phyloP scores from a whole-genome alignment of 1,140 invertebrate species.

The Drosophila kanapiae region DNA sequence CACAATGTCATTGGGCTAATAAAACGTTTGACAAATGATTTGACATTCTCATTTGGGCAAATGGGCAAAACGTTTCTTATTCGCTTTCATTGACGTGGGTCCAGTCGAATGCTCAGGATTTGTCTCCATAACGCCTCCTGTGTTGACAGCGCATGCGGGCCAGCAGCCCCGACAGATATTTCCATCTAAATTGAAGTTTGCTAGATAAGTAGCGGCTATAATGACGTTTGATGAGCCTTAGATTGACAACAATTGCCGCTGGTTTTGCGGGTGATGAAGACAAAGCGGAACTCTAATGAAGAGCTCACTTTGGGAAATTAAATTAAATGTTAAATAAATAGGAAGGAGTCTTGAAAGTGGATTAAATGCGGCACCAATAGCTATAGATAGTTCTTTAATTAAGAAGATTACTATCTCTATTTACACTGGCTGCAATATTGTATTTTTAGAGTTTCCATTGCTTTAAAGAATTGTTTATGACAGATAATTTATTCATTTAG shows the following conservation, averaged over 20 bases:
- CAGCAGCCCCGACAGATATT: slow-evolving; percentile 12
- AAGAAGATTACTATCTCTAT: background rate
- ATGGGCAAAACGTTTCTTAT: slow-evolving; percentile 49
- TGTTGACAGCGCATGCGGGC: slow-evolving; percentile 76
- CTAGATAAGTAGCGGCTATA: slow-evolving; percentile 18
- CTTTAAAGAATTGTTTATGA: background rate
- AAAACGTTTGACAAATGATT: slow-evolving; percentile 79
- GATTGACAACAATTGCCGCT: slow-evolving; percentile 65
- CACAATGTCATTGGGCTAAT: slow-evolving; percentile 56
- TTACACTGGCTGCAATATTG: too few relatives aligned
- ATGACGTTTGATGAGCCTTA: slow-evolving; percentile 43
- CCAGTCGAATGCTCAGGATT: slow-evolving; percentile 40
- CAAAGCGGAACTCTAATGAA: slow-evolving; percentile 39
- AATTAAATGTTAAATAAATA: slow-evolving; percentile 18
- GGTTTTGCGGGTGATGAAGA: slow-evolving; percentile 26
- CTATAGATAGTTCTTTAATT: background rate
- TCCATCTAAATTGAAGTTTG: slow-evolving; percentile 21
- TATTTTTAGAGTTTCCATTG: too few relatives aligned
- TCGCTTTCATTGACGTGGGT: slow-evolving; percentile 36
- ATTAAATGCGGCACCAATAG: background rate
- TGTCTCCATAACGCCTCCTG: slow-evolving; percentile 35
- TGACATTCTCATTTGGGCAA: slow-evolving; percentile 76
- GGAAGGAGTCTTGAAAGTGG: background rate
- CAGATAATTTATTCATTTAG: too few relatives aligned
- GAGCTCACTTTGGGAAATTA: slow-evolving; percentile 17